A percentile compares a stretch with the other conserved stretches of the same genome.
phyloP scores from a whole-genome alignment of 2,797 vertebrate genomes.

The Kryptolebias ocellatus region DNA sequence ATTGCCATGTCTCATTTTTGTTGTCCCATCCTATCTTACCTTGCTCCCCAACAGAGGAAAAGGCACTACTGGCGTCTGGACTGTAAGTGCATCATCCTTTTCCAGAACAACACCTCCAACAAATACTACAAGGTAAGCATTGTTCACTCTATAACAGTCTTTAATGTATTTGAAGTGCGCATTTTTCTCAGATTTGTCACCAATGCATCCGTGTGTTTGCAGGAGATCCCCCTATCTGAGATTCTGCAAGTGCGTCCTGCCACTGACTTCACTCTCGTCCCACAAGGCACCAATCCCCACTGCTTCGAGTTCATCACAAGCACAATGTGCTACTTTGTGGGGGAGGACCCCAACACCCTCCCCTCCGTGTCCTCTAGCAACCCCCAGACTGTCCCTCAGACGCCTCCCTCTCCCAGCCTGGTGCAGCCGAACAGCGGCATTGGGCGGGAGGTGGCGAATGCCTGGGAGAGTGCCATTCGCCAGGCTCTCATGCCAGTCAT shows the following conservation, averaged over 20 bases:
- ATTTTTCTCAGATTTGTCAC: neutral
- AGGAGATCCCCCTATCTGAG: slow-evolving; percentile 93
- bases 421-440: slow-evolving; percentile 83
- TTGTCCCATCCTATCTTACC: slow-evolving; percentile 26
- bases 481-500: slow-evolving; percentile 92
- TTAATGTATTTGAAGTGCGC: neutral
- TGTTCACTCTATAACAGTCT: neutral
- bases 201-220: neutral
- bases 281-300: slow-evolving; percentile 86
- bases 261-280: slow-evolving; percentile 83
- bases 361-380: slow-evolving; percentile 49
- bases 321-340: slow-evolving; percentile 89
- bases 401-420: slow-evolving; percentile 76
- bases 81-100: slow-evolving; percentile 92
- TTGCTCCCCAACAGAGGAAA: slow-evolving; percentile 84
- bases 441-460: slow-evolving; percentile 84
- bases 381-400: slow-evolving; percentile 48
- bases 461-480: slow-evolving; percentile 89
- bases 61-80: slow-evolving; percentile 93
- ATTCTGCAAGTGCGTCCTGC: slow-evolving; percentile 86
- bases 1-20: slow-evolving; percentile 12
- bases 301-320: slow-evolving; percentile 92
- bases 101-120: slow-evolving; percentile 92
- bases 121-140: slow-evolving; percentile 89
- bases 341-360: slow-evolving; percentile 82